Evolutionary conservation across 2,888 invertebrate species (phyloP).

Genomic region (Serrognathus titanus): DNA sequence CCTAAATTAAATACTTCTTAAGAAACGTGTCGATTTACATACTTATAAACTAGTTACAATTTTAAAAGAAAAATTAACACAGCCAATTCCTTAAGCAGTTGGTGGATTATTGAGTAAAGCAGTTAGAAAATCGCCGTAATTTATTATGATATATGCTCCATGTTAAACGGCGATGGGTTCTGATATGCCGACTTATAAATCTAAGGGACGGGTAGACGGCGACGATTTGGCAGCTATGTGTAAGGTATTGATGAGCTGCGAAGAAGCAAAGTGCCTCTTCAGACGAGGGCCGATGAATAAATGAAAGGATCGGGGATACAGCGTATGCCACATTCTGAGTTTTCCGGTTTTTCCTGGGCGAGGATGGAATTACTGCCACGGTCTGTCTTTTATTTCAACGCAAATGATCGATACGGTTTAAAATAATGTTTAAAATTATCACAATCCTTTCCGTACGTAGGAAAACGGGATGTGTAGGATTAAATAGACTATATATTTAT

Average conservation of each 20-base stretch:
- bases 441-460: not conserved
- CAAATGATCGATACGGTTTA: not conserved
- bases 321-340: not conserved
- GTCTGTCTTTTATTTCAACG: not conserved
- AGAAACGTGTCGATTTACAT: too few relatives aligned
- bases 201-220: not conserved
- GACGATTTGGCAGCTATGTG: not conserved
- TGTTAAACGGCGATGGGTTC: too few relatives aligned
- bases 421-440: not conserved
- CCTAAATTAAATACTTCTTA: too few relatives aligned
- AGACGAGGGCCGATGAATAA: slow-evolving; percentile 1
- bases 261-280: slow-evolving; percentile 2
- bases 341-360: not conserved
- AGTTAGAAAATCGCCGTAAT: too few relatives aligned
- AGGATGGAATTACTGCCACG: not conserved
- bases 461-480: too few relatives aligned
- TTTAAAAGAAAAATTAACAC: too few relatives aligned
- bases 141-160: too few relatives aligned
- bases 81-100: too few relatives aligned
- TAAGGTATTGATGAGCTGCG: not conserved
- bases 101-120: too few relatives aligned
- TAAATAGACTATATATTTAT: too few relatives aligned
- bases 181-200: not conserved
- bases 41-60: too few relatives aligned
- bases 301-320: not conserved